Base-by-base conservation (phyloP, 2,113 vertebrate species). In the Phalacrocorax brasilianus region DNA sequence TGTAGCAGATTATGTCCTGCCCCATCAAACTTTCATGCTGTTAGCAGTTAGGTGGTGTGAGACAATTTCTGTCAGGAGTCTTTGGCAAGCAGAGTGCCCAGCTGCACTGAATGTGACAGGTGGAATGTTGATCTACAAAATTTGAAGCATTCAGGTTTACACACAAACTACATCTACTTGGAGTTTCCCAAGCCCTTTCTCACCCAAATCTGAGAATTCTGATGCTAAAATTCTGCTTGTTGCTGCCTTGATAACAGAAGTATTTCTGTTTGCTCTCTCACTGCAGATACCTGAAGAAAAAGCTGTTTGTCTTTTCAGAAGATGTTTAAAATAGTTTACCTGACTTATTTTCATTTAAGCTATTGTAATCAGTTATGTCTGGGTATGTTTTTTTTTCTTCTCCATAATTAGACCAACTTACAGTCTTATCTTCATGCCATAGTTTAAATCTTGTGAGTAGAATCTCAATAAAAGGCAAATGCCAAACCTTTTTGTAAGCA, bases 11-110 rank as follows among this genome's bases (percentile, higher is more conserved):
- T 85, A 22, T 28, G 30, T 45, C 40, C 44, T 68, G 32, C 16
- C 30, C 7, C 16, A 26, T 52, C 11, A 28, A 80, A 55, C 47
- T 66, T 70, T 24, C 14, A 19, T 0, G 1, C 5, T 1, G 0
- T 62, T 72, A n/a, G 24, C 19, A 56, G 18, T 50, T 59, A 24
- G 8, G 7, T 47, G 19, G 15, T 59, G 18, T 75, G 65, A 74
- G 33, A 65, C 9, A 71, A 40, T 35, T 93, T 87, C 33, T 85
- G 12, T n/a, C 35, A 61, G 59, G 16, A 79, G 52, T n/a, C 8
- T 66, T 71, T 73, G 33, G 23, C 27, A 76, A 52, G 33, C 16
- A 42, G 21, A 83, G 3, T 62, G 22, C 26, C 8, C 8, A 88
- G 12, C 15, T 61, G 28, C 23, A 20, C 28, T 63, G 9, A 70